These are phyloP conservation scores for Tinea pellionella DNA, from an alignment of 2,888 invertebrate genomes.

Conservation along the genomic window DNA sequence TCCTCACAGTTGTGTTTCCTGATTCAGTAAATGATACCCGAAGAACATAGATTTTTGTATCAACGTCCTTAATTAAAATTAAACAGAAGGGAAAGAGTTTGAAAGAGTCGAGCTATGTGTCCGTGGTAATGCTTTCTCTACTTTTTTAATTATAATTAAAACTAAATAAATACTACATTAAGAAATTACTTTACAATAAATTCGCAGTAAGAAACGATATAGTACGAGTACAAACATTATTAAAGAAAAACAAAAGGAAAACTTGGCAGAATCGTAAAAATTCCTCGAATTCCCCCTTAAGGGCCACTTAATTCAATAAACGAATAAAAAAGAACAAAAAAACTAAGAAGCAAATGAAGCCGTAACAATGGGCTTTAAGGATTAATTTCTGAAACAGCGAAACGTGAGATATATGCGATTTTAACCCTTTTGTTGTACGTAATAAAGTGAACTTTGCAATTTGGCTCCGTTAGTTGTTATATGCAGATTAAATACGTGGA, in stretches of 20 bases:
- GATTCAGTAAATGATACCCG: no score
- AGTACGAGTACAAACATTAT: constrained; percentile 2
- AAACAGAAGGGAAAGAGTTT: no score
- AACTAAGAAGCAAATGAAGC: constrained; percentile 54
- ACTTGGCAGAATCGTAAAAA: constrained; percentile 47
- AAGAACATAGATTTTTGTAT: no score
- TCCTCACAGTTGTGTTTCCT: no score
- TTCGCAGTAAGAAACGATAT: background rate
- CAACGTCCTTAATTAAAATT: no score
- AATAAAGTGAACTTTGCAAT: background rate
- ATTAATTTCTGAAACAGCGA: background rate
- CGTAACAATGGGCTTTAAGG: constrained; percentile 47
- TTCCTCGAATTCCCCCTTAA: constrained; percentile 55
- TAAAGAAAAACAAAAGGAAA: background rate
- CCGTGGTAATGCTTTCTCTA: no score
- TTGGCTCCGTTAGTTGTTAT: background rate
- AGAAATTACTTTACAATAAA: background rate
- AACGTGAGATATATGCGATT: background rate
- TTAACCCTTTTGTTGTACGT: background rate
- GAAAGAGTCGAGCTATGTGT: no score
- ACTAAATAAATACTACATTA: background rate
- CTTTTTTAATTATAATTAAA: background rate
- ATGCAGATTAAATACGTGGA: background rate
- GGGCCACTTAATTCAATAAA: constrained; percentile 60
- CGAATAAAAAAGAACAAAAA: constrained; percentile 31